Base-by-base conservation (phyloP, 2,888 invertebrate genomes). In the Tortricodes alternella region DNA sequence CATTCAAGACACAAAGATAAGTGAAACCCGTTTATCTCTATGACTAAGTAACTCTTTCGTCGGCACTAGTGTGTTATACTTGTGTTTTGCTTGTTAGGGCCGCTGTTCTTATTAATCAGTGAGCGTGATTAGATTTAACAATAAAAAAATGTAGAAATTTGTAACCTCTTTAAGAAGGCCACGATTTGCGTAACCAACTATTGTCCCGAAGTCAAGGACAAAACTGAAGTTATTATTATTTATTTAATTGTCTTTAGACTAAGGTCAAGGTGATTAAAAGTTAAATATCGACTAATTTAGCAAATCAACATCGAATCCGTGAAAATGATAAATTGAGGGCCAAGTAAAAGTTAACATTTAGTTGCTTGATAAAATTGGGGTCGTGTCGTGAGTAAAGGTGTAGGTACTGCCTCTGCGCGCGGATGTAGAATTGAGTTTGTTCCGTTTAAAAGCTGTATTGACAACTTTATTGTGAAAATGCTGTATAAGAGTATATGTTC, bases 141-240 rank as follows among this genome's bases (percentile, higher is more conserved):
- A 29, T 23, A 29, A 51, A 51, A 50, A 51, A 55, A 18, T 19
- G 34, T 41, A 55, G 55, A 55, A 55, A 55, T 49, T 55, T 15
- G 41, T 55, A 55, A 55, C 55, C 55, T 55, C 48, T 55, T 48
- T 50, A 43, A 41, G 27, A 48, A 55, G 55, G 55, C 34, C 48
- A 27, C 27, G 41, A 13, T 24, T 39, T 11, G 35, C 23, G 49
- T 41, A 43, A 55, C 35, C 24, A 41, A 43, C 32, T 56, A 35
- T 50, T 50, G 19, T 50, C 49, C 43, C 15, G 27, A n/a, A 50
- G 56, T 56, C 56, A 50, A 44, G 56, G 56, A 44, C 41, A 11
- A 34, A 13, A 9, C 8, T 3, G 7, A 34, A 2, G 46, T 8
- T n/a, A 9, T 48, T 24, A 34, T 34, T 32, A 48, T 13, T 21